Percentiles rank a stretch among this genome's conserved stretches.
Evolutionary conservation across 2,797 vertebrate genomes (phyloP).

Genomic region (Fratercula arctica): DNA sequence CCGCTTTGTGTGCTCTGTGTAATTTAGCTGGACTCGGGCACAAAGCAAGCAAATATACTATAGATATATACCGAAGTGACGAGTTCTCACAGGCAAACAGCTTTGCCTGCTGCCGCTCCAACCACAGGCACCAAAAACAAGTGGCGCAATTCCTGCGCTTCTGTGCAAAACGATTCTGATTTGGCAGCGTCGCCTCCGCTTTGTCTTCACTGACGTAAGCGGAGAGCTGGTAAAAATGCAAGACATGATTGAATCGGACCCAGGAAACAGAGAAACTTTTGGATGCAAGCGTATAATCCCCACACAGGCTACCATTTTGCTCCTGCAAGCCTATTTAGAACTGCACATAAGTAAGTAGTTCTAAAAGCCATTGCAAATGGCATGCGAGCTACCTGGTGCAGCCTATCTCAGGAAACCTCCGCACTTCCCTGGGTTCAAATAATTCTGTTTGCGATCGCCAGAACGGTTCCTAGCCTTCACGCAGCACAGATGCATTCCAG

Average conservation of each 20-base stretch:
- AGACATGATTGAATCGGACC: background rate
- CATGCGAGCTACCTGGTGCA: background rate
- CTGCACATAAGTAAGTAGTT: background rate
- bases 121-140: background rate
- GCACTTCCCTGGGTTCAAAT: background rate
- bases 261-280: background rate
- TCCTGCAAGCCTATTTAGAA: background rate
- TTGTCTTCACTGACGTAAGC: rapidly evolving
- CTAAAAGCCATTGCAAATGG: background rate
- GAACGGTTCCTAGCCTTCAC: background rate
- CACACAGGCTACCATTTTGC: background rate
- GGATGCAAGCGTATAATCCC: background rate
- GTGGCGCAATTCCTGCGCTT: background rate
- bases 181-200: rapidly evolving
- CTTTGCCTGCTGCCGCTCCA: background rate
- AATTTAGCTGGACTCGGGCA: background rate
- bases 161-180: background rate
- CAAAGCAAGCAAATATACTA: background rate
- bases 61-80: background rate
- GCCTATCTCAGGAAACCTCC: background rate
- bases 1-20: background rate
- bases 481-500: conserved; percentile 2
- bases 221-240: background rate
- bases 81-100: background rate
- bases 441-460: background rate